A percentile compares a stretch with the other conserved stretches of the same genome.
Conservation (phyloP, 2,888 invertebrate species). For the Miltochrista miniata region DNA sequence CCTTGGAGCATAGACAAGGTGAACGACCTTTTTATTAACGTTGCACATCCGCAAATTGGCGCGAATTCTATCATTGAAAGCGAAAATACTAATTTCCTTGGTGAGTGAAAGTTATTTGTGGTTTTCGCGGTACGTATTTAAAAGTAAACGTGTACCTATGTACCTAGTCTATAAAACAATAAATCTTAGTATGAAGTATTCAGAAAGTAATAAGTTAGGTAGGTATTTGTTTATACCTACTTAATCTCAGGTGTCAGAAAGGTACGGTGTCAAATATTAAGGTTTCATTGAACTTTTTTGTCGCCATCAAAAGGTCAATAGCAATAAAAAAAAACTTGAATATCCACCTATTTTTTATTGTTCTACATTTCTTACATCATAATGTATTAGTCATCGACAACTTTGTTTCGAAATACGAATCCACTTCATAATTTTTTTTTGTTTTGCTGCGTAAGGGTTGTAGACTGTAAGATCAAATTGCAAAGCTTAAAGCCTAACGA, state of each 20-base stretch:
- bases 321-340: neutral
- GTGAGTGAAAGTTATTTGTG: slow-evolving; percentile 1
- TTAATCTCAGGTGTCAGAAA: too few species aligned
- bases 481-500: too few species aligned
- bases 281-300: neutral
- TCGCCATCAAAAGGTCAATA: too few species aligned
- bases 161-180: too few species aligned
- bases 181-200: neutral
- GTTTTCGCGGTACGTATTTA: neutral
- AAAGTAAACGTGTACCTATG: slow-evolving; percentile 2
- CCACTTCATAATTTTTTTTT: too few species aligned
- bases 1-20: slow-evolving; percentile 40
- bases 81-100: slow-evolving; percentile 25
- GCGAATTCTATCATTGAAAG: slow-evolving; percentile 34
- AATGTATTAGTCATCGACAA: neutral
- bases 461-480: too few species aligned
- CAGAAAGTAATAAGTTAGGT: too few species aligned
- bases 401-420: neutral
- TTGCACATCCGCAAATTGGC: slow-evolving; percentile 32
- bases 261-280: neutral
- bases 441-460: too few species aligned
- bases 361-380: neutral
- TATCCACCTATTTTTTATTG: neutral
- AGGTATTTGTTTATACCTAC: too few species aligned
- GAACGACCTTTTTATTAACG: slow-evolving; percentile 34